Evolutionary conservation across 2,888 invertebrate species (phyloP).

Genomic region (Leptopilina syphax): DNA sequence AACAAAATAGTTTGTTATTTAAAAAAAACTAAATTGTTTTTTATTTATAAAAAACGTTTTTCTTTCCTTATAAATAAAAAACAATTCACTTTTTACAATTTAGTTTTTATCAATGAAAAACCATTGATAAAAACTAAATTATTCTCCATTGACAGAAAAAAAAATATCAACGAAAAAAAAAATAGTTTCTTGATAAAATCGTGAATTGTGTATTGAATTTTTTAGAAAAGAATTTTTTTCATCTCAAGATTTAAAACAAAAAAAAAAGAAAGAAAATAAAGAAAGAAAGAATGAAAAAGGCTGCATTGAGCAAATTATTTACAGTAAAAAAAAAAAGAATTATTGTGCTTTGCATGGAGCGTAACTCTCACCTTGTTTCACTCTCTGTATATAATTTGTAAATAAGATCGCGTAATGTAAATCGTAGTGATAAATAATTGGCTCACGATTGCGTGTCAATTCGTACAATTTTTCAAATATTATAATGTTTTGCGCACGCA

Average conservation of each 20-base stretch:
- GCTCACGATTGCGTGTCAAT: slow-evolving; percentile 5
- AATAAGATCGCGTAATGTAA: slow-evolving; percentile 64
- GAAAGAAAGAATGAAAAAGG: slow-evolving; percentile 29
- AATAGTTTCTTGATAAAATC: neutral
- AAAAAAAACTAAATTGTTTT: no score
- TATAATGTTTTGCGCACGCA: slow-evolving; percentile 7
- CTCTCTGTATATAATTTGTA: slow-evolving; percentile 68
- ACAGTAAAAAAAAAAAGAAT: slow-evolving; percentile 43
- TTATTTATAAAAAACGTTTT: no score
- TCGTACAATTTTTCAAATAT: neutral
- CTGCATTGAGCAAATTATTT: slow-evolving; percentile 38
- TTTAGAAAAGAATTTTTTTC: slow-evolving; percentile 21
- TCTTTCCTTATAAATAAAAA: no score
- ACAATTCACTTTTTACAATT: no score
- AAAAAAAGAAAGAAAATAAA: slow-evolving; percentile 48
- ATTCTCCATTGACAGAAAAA: neutral
- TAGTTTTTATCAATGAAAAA: no score
- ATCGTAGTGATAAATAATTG: slow-evolving; percentile 55
- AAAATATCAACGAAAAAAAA: neutral
- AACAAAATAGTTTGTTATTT: no score
- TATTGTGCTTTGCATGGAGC: slow-evolving; percentile 49
- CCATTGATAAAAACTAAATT: no score
- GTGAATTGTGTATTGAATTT: neutral
- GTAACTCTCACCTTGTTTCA: slow-evolving; percentile 59
- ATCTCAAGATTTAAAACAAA: slow-evolving; percentile 33